Conservation (phyloP, 2,888 invertebrate species). For the Tromatobia lineatoria region DNA sequence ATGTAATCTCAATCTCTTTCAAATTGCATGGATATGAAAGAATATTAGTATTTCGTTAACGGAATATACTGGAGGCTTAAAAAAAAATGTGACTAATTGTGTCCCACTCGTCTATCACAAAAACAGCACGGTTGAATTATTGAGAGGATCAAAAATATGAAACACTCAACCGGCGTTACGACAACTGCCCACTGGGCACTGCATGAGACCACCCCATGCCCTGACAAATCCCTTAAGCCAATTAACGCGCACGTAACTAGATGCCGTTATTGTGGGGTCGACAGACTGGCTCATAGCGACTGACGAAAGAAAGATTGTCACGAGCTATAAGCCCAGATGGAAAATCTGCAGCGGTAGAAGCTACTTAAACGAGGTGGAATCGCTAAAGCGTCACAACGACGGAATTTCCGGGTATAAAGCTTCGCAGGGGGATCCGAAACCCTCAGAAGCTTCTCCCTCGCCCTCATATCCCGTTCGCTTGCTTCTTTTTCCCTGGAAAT, state of each 20-base stretch:
- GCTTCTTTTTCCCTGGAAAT: conserved; percentile 52
- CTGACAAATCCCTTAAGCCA: conserved; percentile 83
- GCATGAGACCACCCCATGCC: conserved; percentile 4
- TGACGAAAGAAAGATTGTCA: conserved; percentile 60
- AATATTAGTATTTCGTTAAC: too few relatives aligned
- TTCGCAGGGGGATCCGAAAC: conserved; percentile 3
- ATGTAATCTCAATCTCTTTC: too few relatives aligned
- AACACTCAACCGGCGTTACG: neutral
- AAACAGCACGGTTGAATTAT: neutral
- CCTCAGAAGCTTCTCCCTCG: conserved; percentile 25
- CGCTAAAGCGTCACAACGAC: conserved; percentile 31
- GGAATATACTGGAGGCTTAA: too few relatives aligned
- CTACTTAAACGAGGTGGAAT: conserved; percentile 4
- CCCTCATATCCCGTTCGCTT: conserved; percentile 54
- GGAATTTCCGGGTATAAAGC: conserved; percentile 38
- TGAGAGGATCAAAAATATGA: neutral
- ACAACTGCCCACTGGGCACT: conserved; percentile 13
- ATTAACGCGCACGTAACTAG: conserved; percentile 81
- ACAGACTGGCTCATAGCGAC: conserved; percentile 43
- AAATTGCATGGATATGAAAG: too few relatives aligned
- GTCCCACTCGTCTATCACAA: too few relatives aligned
- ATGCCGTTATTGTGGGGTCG: conserved; percentile 63
- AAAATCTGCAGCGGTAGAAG: conserved; percentile 6
- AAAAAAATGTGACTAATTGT: too few relatives aligned
- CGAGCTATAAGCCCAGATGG: conserved; percentile 33